Evolutionary conservation across 2,113 vertebrate genomes (phyloP).

Genomic region (Hippocampus zosterae): DNA sequence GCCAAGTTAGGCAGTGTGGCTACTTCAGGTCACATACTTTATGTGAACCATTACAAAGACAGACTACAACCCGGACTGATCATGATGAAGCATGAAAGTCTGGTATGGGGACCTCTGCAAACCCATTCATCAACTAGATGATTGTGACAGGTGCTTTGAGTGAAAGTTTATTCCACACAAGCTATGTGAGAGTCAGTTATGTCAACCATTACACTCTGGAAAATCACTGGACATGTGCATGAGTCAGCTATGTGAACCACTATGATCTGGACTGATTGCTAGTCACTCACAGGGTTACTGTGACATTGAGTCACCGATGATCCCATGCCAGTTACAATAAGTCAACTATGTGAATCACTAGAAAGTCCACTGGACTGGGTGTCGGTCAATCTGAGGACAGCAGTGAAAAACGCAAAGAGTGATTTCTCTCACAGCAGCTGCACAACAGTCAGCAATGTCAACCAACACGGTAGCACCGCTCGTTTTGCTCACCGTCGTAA

Average conservation of each 20-base stretch:
- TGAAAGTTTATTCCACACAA: no score
- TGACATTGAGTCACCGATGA: not conserved
- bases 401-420: not conserved
- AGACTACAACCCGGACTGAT: no score
- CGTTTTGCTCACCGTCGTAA: not conserved
- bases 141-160: no score
- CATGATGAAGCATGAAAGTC: not conserved
- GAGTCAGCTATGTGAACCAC: not conserved
- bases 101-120: no score
- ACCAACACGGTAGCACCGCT: not conserved
- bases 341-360: not conserved
- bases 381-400: not conserved
- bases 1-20: no score
- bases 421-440: not conserved
- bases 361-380: not conserved
- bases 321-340: not conserved
- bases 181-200: no score
- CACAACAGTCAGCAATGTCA: not conserved
- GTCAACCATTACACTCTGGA: no score
- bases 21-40: no score
- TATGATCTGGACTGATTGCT: not conserved
- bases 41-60: not conserved
- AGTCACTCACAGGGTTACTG: not conserved
- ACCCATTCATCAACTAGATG: no score
- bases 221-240: no score